phyloP scores from a whole-genome alignment of 2,797 vertebrate genomes.

The Erethizon dorsatum region DNA sequence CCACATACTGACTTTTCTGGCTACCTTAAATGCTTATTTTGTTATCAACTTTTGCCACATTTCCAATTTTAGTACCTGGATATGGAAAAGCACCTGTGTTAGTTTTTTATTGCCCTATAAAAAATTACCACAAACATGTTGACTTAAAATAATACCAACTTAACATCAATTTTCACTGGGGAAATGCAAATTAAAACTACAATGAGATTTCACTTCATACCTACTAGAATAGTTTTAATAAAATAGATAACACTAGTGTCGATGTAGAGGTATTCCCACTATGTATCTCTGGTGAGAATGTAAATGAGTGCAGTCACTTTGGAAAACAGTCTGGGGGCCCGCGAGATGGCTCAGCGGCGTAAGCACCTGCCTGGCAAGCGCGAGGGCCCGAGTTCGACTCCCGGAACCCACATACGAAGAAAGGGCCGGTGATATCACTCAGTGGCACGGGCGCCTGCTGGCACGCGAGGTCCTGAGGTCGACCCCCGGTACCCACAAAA shows the following conservation, averaged over 20 bases:
- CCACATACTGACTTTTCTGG: neutral
- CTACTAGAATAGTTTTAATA: constrained; percentile 1
- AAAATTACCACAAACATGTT: neutral
- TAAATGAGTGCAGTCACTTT: neutral
- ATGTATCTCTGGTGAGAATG: neutral
- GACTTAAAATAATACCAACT: neutral
- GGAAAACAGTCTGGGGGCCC: neutral
- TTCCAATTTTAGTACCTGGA: neutral
- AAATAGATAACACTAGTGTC: neutral
- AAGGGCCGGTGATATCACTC: no score
- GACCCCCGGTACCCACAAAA: no score
- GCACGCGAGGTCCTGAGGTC: no score
- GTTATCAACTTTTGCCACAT: constrained; percentile 19
- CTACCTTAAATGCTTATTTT: constrained; percentile 20
- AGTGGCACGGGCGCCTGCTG: no score
- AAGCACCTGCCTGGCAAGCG: no score
- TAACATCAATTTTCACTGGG: neutral
- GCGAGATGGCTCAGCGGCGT: no score
- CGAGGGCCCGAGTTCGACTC: no score
- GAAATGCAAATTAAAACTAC: constrained; percentile 52
- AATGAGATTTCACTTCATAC: neutral
- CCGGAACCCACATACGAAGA: no score
- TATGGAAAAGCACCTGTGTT: constrained; percentile 1
- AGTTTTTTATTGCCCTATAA: neutral
- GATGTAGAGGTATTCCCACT: neutral